These are phyloP conservation scores for Nebria ingens DNA, from an alignment of 1,140 invertebrate species.

Conservation along the genomic window DNA sequence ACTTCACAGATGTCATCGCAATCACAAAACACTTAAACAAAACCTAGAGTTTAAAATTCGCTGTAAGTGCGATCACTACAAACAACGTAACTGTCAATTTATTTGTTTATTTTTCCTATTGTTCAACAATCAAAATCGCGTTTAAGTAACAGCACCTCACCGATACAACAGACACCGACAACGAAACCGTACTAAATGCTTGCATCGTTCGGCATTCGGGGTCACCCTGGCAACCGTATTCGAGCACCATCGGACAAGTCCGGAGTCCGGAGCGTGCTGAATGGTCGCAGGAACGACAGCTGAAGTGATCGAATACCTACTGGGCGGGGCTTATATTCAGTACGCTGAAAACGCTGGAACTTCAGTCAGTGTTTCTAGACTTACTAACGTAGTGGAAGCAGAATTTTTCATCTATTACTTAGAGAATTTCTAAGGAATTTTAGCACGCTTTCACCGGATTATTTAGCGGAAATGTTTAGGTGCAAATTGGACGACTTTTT, in stretches of 20 bases:
- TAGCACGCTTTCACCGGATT: too few species aligned
- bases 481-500: too few species aligned
- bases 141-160: constrained; percentile 9
- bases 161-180: constrained; percentile 29
- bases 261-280: constrained; percentile 17
- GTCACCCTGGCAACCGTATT: constrained; percentile 30
- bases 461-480: too few species aligned
- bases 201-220: constrained; percentile 26
- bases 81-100: background rate
- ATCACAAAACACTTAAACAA: constrained; percentile 1
- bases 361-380: background rate
- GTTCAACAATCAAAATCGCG: background rate
- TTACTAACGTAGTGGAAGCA: too few species aligned
- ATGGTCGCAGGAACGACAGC: constrained; percentile 18
- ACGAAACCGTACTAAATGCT: constrained; percentile 34
- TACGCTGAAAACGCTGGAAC: background rate
- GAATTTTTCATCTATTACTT: too few species aligned
- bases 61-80: background rate
- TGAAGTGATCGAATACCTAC: background rate
- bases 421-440: too few species aligned
- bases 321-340: background rate
- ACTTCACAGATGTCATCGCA: constrained; percentile 1
- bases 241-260: constrained; percentile 20
- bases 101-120: background rate
- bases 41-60: background rate